Conservation (phyloP, 2,888 invertebrate species). For the Acleris literana region DNA sequence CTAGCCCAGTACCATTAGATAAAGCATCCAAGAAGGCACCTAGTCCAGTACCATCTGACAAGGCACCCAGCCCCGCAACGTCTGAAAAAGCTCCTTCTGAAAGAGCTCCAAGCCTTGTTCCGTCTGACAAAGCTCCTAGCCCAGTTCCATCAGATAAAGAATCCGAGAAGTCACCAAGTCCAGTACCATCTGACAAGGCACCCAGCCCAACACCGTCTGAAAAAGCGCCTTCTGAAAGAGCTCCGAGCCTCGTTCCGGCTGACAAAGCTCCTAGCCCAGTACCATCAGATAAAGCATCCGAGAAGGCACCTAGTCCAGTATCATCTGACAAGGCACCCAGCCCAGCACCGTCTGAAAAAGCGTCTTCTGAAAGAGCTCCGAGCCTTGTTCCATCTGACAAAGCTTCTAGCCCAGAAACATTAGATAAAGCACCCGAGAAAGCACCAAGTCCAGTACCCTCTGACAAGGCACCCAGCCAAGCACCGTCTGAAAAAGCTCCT, state of each 20-base stretch:
- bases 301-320: constrained; percentile 16
- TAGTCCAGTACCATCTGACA: no score
- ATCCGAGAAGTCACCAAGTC: constrained; percentile 10
- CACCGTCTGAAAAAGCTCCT: constrained; percentile 6
- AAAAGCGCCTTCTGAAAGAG: constrained; percentile 30
- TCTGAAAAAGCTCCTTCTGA: constrained; percentile 20
- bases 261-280: constrained; percentile 19
- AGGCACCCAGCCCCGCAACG: no score
- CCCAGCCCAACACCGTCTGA: constrained; percentile 8
- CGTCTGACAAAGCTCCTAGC: not conserved
- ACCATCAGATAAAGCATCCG: not conserved
- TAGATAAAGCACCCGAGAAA: not conserved
- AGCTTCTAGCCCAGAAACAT: not conserved
- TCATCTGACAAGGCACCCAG: constrained; percentile 5
- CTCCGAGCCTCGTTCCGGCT: constrained; percentile 30
- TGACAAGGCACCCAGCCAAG: not conserved
- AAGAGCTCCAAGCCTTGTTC: constrained; percentile 16
- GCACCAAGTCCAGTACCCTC: constrained; percentile 11
- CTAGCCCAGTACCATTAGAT: constrained; percentile 27
- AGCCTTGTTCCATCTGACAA: not conserved
- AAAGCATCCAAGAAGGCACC: constrained; percentile 26
- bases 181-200: constrained; percentile 10
- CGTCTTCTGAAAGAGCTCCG: not conserved
- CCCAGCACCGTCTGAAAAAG: not conserved
- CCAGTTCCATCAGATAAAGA: constrained; percentile 34